A percentile compares a stretch with the other conserved stretches of the same genome.
Conservation (phyloP, 2,113 vertebrate genomes). For the Clarias macrocephalus region DNA sequence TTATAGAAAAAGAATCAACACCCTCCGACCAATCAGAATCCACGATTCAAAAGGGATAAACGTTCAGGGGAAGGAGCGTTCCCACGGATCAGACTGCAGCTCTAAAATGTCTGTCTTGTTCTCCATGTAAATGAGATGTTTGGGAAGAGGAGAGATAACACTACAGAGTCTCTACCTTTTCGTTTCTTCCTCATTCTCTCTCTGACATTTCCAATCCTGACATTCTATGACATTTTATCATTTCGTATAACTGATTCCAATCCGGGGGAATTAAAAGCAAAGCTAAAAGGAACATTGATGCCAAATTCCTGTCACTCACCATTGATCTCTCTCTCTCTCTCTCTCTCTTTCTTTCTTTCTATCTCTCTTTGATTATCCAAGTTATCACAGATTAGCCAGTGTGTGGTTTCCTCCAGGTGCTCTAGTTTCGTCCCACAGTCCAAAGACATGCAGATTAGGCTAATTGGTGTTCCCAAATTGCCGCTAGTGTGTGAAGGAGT, state of each 20-base stretch:
- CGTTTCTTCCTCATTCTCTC: constrained; percentile 69
- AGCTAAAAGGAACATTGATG: constrained; percentile 71
- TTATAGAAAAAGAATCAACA: neutral
- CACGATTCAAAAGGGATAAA: neutral
- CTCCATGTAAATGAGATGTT: constrained; percentile 25
- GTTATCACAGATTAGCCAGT: constrained; percentile 30
- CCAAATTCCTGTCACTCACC: constrained; percentile 60
- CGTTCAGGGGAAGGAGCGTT: neutral
- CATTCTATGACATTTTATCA: constrained; percentile 88
- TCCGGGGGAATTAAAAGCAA: constrained; percentile 80
- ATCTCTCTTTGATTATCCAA: constrained; percentile 4
- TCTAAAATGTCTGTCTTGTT: neutral
- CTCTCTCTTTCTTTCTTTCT: constrained; percentile 40
- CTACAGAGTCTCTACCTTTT: constrained; percentile 58
- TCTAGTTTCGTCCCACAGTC: no score
- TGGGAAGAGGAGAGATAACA: neutral
- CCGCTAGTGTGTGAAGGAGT: no score
- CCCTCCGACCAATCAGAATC: neutral
- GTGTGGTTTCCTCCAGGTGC: neutral
- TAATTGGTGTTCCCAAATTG: no score
- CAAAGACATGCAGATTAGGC: no score
- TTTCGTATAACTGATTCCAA: constrained; percentile 83
- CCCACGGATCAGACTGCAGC: neutral
- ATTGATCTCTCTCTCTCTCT: constrained; percentile 38
- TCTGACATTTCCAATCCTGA: constrained; percentile 81